Conservation (phyloP, 2,797 vertebrate genomes). For the Poeciliopsis gracilis region DNA sequence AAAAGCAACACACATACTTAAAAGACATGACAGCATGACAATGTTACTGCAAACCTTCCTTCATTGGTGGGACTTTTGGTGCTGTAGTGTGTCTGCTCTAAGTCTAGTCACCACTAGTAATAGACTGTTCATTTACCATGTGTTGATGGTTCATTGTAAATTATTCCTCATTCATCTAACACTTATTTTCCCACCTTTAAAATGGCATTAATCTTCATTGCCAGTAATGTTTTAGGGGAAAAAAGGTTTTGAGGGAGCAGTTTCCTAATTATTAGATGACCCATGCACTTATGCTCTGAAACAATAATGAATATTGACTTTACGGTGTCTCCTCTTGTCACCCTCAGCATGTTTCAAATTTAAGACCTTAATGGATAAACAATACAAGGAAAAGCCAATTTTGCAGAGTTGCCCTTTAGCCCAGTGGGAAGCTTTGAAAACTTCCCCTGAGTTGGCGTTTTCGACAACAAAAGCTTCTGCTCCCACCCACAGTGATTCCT, state of each 20-base stretch:
- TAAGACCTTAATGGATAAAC: slow-evolving; percentile 50
- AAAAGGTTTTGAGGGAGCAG: slow-evolving; percentile 53
- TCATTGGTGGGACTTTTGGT: neutral
- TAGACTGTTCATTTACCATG: slow-evolving; percentile 10
- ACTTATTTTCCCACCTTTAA: slow-evolving; percentile 24
- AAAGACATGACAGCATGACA: neutral
- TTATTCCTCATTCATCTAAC: slow-evolving; percentile 51
- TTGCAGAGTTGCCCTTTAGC: slow-evolving; percentile 46
- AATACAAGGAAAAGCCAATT: slow-evolving; percentile 44
- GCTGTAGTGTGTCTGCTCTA: neutral
- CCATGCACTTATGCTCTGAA: slow-evolving; percentile 53
- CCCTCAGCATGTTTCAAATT: slow-evolving; percentile 31
- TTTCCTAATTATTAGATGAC: slow-evolving; percentile 73
- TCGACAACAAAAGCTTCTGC: slow-evolving; percentile 32
- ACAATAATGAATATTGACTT: slow-evolving; percentile 47
- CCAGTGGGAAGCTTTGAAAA: slow-evolving; percentile 37
- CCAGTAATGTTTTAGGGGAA: slow-evolving; percentile 40
- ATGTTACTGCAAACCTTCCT: neutral
- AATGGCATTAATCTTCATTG: slow-evolving; percentile 43
- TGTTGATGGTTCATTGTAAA: slow-evolving; percentile 22
- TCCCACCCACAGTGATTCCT: slow-evolving; percentile 37
- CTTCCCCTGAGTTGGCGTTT: slow-evolving; percentile 50
- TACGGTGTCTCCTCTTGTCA: slow-evolving; percentile 25
- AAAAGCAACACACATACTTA: neutral
- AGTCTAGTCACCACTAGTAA: neutral